Percentiles rank a stretch among this genome's conserved stretches.
These are phyloP conservation scores for Ophion obscuratus DNA, from an alignment of 2,888 invertebrate species.

Conservation along the genomic window DNA sequence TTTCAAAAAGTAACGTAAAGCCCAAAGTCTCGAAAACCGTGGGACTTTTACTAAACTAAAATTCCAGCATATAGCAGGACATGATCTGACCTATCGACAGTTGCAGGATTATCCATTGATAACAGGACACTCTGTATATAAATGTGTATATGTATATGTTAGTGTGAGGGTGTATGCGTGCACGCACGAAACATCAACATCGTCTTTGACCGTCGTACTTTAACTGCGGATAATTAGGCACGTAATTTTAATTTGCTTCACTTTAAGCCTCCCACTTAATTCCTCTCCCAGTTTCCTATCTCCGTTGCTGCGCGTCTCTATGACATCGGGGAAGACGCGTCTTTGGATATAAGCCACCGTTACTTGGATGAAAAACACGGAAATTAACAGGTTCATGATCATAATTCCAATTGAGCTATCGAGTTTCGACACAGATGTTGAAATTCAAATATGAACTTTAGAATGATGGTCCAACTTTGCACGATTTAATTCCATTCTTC, in stretches of 20 bases:
- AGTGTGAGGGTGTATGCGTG: background rate
- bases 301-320: background rate
- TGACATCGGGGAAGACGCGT: background rate
- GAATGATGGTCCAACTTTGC: no score
- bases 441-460: no score
- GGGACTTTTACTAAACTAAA: no score
- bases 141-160: background rate
- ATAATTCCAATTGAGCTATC: background rate
- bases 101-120: no score
- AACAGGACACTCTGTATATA: no score
- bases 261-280: conserved; percentile 66
- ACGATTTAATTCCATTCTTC: no score
- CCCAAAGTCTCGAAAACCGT: no score
- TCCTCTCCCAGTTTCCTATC: conserved; percentile 27
- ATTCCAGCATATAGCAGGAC: no score
- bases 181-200: conserved; percentile 28
- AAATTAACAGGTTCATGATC: background rate
- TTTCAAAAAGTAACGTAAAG: no score
- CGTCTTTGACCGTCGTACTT: conserved; percentile 56
- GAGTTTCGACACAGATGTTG: no score
- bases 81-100: no score
- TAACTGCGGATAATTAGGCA: conserved; percentile 72
- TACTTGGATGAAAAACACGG: background rate
- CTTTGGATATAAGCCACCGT: background rate
- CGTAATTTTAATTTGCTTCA: conserved; percentile 72